These are phyloP conservation scores for Platyscapa corneri DNA, from an alignment of 1,140 invertebrate genomes.

Conservation along the genomic window DNA sequence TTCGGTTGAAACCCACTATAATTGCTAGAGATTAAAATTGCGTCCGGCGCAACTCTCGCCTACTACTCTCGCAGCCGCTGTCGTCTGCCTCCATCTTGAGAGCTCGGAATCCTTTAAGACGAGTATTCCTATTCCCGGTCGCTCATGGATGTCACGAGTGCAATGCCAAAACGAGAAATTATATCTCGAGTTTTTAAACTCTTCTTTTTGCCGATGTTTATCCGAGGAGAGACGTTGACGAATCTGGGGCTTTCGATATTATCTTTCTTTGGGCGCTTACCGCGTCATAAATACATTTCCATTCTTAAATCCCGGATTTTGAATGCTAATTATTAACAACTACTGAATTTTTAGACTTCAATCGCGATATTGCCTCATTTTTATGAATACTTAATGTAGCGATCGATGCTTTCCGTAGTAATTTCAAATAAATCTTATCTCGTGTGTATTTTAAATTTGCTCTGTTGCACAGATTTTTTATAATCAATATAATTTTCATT, in stretches of 20 bases:
- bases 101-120: background rate
- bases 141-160: background rate
- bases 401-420: too few relatives aligned
- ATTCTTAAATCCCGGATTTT: too few relatives aligned
- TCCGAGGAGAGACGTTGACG: background rate
- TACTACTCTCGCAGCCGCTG: background rate
- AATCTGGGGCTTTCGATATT: background rate
- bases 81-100: background rate
- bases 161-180: background rate
- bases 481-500: too few relatives aligned
- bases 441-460: too few relatives aligned
- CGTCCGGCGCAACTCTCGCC: background rate
- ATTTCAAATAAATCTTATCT: too few relatives aligned
- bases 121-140: background rate
- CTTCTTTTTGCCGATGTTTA: background rate
- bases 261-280: background rate
- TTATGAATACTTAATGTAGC: too few relatives aligned
- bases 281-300: background rate
- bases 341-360: too few relatives aligned
- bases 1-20: background rate
- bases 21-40: conserved; percentile 22
- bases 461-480: too few relatives aligned
- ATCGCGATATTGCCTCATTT: too few relatives aligned
- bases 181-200: background rate
- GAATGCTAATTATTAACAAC: too few relatives aligned